Evolutionary conservation across 1,140 invertebrate species (phyloP), one percentile per base, ranked within the genome.

Genomic region (Arion vulgaris): DNA sequence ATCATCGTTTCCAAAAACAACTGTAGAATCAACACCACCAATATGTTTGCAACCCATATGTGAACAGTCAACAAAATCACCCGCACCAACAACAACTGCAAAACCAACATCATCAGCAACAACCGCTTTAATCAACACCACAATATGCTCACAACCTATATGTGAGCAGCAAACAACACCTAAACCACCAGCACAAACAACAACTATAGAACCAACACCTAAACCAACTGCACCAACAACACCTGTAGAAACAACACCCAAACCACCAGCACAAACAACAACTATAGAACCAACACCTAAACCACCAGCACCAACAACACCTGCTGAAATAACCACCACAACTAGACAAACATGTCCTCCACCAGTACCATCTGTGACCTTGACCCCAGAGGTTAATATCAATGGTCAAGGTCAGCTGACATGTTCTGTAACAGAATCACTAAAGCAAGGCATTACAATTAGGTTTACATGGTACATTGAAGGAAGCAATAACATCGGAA

Each of bases 271-370:
- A 38, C 81, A 78, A 72, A 32, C 34, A 68, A 72, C 78, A 34
- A 51, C 79, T 36, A 73, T 75, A 36, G 76, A 68, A 17, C 69
- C 84, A 71, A 53, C 69, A 57, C 49, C 34, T 45, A 5, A 68
- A 69, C 68, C 80, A 62, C 32, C 82, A 53, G 15, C 57, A 39
- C 68, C 84, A 7, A 17, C 81, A 13, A 72, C 45, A 78, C 15
- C 75, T 1, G 72, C 83, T 38, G 72, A 82, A 34, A 79, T n/a
- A 5, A 45, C 85, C 7, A 78, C 84, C 32, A 72, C 84, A 62
- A 82, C 84, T 17, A 74, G 38, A 68, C 73, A 49, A n/a, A 7
- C 79, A 34, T 76, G 82, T 23, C 83, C 84, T 4, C 39, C 75
- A 28, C 76, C 75, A 17, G 57, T 83, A 51, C 79, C 83, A 53